Evolutionary conservation across 2,888 invertebrate genomes (phyloP).

Genomic region (Leptopilina syphax): DNA sequence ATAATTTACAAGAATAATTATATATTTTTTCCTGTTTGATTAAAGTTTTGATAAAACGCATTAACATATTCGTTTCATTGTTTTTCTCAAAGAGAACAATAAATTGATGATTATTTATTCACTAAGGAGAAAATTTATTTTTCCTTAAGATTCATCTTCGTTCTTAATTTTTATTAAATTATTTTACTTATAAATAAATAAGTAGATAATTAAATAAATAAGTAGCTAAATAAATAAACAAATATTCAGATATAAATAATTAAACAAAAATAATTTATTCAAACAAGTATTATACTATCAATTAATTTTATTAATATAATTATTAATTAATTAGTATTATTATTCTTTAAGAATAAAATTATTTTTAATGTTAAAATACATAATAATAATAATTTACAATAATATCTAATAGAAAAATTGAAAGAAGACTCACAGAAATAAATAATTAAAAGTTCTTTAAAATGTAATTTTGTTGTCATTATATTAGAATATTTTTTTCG

Average conservation of each 20-base stretch:
- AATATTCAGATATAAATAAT: too few relatives aligned
- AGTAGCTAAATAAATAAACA: too few relatives aligned
- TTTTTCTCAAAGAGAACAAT: conserved; percentile 2
- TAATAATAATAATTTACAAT: too few relatives aligned
- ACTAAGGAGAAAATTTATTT: neutral
- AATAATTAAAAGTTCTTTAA: neutral
- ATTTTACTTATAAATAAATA: too few relatives aligned
- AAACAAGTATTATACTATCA: too few relatives aligned
- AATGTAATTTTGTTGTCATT: conserved; percentile 2
- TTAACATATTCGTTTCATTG: neutral
- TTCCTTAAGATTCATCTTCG: neutral
- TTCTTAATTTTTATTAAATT: too few relatives aligned
- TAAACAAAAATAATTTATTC: too few relatives aligned
- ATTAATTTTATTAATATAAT: too few relatives aligned
- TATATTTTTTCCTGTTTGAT: neutral
- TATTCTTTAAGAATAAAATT: too few relatives aligned
- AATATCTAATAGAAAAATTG: neutral
- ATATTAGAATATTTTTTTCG: neutral
- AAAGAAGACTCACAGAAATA: neutral
- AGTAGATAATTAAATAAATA: too few relatives aligned
- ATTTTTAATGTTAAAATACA: too few relatives aligned
- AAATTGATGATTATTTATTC: neutral
- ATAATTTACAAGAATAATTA: neutral
- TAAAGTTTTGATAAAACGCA: conserved; percentile 1
- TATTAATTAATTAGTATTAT: too few relatives aligned